Evolutionary conservation across 2,888 invertebrate genomes (phyloP).

Genomic region (Apamea epomidion): DNA sequence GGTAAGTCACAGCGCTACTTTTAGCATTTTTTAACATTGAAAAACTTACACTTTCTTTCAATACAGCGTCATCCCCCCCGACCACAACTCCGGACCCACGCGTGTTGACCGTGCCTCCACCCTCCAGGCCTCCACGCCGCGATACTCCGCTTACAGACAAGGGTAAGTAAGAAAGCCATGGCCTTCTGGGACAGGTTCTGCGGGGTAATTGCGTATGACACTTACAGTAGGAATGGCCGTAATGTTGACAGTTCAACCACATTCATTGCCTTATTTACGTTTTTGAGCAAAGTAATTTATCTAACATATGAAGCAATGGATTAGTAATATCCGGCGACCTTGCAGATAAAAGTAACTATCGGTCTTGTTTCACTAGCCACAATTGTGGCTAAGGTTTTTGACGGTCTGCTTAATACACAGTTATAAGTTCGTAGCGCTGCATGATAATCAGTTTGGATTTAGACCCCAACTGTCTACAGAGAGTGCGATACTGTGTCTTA

Average conservation of each 20-base stretch:
- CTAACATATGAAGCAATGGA: too few species aligned
- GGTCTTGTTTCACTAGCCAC: too few species aligned
- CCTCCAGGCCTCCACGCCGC: slow-evolving; percentile 85
- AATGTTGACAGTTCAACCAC: not conserved
- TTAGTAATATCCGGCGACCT: too few species aligned
- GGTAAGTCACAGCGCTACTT: not conserved
- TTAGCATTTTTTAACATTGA: not conserved
- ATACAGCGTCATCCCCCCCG: slow-evolving; percentile 94
- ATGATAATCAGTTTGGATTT: too few species aligned
- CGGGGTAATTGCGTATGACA: not conserved
- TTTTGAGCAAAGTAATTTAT: too few species aligned
- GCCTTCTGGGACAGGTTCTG: not conserved
- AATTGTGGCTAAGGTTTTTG: too few species aligned
- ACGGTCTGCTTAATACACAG: too few species aligned
- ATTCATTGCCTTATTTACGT: too few species aligned
- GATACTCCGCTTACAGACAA: slow-evolving; percentile 86
- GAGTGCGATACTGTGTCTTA: too few species aligned
- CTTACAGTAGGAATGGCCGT: not conserved
- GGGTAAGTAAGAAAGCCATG: slow-evolving; percentile 75
- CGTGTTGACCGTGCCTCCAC: slow-evolving; percentile 88
- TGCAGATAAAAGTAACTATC: too few species aligned
- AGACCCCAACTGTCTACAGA: too few species aligned
- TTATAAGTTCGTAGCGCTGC: too few species aligned
- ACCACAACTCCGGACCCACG: slow-evolving; percentile 95
- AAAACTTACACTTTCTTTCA: not conserved